Conservation (phyloP, 1,140 invertebrate genomes). For the Cherax destructor region DNA sequence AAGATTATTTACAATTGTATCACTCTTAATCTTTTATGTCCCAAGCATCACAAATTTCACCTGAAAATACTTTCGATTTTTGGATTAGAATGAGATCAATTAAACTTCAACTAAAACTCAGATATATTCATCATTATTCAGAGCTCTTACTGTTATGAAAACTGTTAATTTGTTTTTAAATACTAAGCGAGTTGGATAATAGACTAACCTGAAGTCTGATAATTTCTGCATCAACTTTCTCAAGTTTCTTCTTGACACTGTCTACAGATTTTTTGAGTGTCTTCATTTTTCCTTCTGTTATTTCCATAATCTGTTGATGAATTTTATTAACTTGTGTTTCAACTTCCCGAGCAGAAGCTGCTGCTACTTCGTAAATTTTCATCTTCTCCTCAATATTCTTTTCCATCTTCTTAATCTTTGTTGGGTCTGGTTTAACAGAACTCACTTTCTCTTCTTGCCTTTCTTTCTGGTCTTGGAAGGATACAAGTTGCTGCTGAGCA, state of each 20-base stretch:
- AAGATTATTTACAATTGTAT: too few species aligned
- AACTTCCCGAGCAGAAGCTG: slow-evolving; percentile 80
- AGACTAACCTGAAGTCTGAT: slow-evolving; percentile 64
- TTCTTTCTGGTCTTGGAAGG: slow-evolving; percentile 81
- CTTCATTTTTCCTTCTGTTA: slow-evolving; percentile 83
- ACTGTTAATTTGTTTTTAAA: too few species aligned
- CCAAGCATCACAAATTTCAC: too few species aligned
- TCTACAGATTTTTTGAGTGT: slow-evolving; percentile 84
- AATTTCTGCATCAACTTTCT: slow-evolving; percentile 78
- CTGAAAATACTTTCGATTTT: too few species aligned
- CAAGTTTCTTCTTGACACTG: slow-evolving; percentile 82
- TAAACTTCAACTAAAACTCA: too few species aligned
- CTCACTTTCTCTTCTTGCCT: slow-evolving; percentile 83
- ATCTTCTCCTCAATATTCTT: slow-evolving; percentile 71
- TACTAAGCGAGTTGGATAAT: too few species aligned
- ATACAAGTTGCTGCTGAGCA: slow-evolving; percentile 78
- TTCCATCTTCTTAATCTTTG: slow-evolving; percentile 75
- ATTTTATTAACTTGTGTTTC: slow-evolving; percentile 80
- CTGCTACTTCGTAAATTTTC: slow-evolving; percentile 80
- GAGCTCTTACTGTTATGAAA: too few species aligned
- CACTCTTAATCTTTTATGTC: too few species aligned
- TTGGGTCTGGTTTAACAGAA: slow-evolving; percentile 81
- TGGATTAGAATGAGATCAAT: too few species aligned
- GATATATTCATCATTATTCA: too few species aligned
- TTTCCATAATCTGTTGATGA: slow-evolving; percentile 85